Percentiles rank a stretch among this genome's conserved stretches.
Conservation (phyloP, 2,888 invertebrate genomes). For the Meiosimyza platycephala region DNA sequence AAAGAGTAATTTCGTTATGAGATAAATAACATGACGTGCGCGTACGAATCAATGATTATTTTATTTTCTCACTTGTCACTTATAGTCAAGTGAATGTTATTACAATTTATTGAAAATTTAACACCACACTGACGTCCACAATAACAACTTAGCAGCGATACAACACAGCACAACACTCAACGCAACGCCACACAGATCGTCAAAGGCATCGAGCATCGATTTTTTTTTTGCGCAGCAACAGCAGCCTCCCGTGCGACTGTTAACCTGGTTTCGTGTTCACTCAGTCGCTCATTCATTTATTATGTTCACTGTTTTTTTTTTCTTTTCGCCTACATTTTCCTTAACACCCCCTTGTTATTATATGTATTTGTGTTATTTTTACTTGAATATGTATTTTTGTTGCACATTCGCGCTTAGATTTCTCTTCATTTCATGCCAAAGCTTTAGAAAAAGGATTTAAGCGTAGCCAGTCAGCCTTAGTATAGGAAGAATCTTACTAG, state of each 20-base stretch:
- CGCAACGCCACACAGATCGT: neutral
- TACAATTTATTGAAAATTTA: no score
- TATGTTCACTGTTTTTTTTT: constrained; percentile 20
- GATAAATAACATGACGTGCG: no score
- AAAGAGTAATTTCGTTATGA: no score
- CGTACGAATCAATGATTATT: no score
- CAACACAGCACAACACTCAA: no score
- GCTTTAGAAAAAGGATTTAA: constrained; percentile 22
- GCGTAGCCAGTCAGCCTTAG: no score
- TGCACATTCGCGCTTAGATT: neutral
- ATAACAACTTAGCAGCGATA: no score
- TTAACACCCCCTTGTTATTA: constrained; percentile 7
- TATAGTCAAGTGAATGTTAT: no score
- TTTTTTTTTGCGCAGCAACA: neutral
- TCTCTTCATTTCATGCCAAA: constrained; percentile 28
- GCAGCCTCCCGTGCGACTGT: constrained; percentile 6
- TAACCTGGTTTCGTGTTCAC: constrained; percentile 22
- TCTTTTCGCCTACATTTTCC: neutral
- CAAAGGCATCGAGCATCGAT: constrained; percentile 9
- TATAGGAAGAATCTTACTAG: no score
- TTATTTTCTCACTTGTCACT: no score
- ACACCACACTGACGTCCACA: no score
- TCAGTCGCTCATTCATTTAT: constrained; percentile 28
- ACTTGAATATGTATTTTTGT: neutral
- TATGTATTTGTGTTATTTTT: neutral